phyloP scores from a whole-genome alignment of 2,113 vertebrate species.

The Eolophus roseicapilla region DNA sequence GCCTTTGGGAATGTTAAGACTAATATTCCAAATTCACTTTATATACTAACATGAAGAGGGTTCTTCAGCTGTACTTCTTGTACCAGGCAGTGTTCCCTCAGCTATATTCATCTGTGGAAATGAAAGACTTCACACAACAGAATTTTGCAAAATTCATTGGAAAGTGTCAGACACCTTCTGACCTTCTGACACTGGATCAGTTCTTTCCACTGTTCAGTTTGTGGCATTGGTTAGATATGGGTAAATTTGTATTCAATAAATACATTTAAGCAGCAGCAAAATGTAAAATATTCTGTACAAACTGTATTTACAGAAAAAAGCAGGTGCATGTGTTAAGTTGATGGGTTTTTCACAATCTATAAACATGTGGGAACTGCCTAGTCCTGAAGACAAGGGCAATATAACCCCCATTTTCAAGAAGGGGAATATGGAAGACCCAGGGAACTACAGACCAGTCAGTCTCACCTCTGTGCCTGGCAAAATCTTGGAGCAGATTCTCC shows the following conservation, averaged over 20 bases:
- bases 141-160: background rate
- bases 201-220: background rate
- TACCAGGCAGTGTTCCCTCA: background rate
- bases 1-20: background rate
- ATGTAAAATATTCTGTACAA: background rate
- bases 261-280: background rate
- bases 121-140: accelerated
- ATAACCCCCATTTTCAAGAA: too few species aligned
- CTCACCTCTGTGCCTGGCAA: too few species aligned
- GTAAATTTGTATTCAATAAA: background rate
- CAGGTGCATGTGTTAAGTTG: background rate
- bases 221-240: background rate
- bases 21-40: background rate
- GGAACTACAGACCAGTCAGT: too few species aligned
- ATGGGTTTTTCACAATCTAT: background rate
- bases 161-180: background rate
- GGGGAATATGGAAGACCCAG: too few species aligned
- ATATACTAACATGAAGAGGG: background rate
- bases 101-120: background rate
- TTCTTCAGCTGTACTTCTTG: background rate
- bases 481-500: too few species aligned
- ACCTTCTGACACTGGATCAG: background rate
- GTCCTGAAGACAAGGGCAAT: background rate
- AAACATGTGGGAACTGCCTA: background rate
- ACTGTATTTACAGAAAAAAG: background rate